phyloP scores from a whole-genome alignment of 2,888 invertebrate species.

The Tiliacea aurago region DNA sequence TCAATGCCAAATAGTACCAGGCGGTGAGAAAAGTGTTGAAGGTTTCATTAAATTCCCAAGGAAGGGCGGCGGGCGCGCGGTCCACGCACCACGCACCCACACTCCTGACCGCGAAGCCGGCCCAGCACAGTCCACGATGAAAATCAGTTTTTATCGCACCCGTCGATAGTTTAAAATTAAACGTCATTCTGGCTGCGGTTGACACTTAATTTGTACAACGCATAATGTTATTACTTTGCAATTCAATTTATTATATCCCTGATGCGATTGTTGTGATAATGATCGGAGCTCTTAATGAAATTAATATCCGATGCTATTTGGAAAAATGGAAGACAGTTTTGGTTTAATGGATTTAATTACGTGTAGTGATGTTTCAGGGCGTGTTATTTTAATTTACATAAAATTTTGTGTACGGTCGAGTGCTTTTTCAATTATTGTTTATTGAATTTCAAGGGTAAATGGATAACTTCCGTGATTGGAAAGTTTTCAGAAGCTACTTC shows the following conservation, averaged over 20 bases:
- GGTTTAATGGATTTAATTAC: slow-evolving; percentile 68
- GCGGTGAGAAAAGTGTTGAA: slow-evolving; percentile 76
- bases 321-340: slow-evolving; percentile 72
- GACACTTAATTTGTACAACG: slow-evolving; percentile 87
- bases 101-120: slow-evolving; percentile 68
- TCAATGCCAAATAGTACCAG: slow-evolving; percentile 90
- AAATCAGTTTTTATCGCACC: slow-evolving; percentile 87
- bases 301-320: slow-evolving; percentile 81
- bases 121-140: slow-evolving; percentile 75
- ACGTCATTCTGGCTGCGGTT: slow-evolving; percentile 88
- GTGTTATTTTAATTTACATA: slow-evolving; percentile 7
- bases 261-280: slow-evolving; percentile 85
- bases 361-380: slow-evolving; percentile 55
- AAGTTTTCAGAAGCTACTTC: slow-evolving; percentile 26
- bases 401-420: background rate
- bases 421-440: background rate
- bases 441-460: slow-evolving; percentile 5
- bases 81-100: slow-evolving; percentile 74
- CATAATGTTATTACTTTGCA: slow-evolving; percentile 86
- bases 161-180: slow-evolving; percentile 89
- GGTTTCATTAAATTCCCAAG: slow-evolving; percentile 74
- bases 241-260: slow-evolving; percentile 87
- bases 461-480: background rate
- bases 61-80: slow-evolving; percentile 62
- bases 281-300: slow-evolving; percentile 86